Conservation (phyloP, 2,797 vertebrate species). For the Acridotheres tristis region DNA sequence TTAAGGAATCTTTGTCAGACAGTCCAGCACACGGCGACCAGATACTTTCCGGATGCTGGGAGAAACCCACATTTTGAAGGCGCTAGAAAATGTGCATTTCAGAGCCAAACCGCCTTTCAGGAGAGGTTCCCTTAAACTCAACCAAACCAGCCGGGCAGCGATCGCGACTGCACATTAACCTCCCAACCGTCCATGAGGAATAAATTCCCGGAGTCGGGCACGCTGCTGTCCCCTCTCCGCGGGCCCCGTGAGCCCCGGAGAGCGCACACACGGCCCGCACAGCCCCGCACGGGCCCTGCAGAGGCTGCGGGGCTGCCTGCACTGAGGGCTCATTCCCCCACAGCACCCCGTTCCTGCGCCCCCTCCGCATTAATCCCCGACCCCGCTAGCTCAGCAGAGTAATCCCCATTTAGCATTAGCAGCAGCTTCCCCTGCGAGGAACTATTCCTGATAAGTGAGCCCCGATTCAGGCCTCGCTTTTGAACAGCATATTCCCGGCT, state of each 20-base stretch:
- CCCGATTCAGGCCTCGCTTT: conserved; percentile 68
- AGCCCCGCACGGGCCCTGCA: too few relatives aligned
- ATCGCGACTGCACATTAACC: not conserved
- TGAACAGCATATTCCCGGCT: conserved; percentile 75
- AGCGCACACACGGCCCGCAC: rapidly evolving
- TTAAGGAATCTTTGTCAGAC: conserved; percentile 58
- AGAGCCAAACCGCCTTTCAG: conserved; percentile 6
- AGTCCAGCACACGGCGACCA: conserved; percentile 9
- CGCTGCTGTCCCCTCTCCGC: not conserved
- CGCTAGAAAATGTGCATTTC: conserved; percentile 35
- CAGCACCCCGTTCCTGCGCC: conserved; percentile 56
- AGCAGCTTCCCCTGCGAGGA: conserved; percentile 73
- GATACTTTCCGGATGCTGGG: not conserved
- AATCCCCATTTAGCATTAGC: conserved; percentile 81
- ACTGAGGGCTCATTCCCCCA: not conserved
- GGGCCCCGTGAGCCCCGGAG: not conserved
- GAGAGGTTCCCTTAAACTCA: not conserved
- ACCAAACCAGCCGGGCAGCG: not conserved
- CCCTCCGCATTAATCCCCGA: conserved; percentile 76
- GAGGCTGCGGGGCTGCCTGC: not conserved
- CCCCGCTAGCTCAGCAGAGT: conserved; percentile 74
- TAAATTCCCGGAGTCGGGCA: not conserved
- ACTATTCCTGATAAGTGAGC: conserved; percentile 78
- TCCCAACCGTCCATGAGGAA: not conserved
- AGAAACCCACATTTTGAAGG: conserved; percentile 15